Percentiles rank a stretch among this genome's conserved stretches.
These are phyloP conservation scores for Antitype chi DNA, from an alignment of 2,888 invertebrate species.

Conservation along the genomic window DNA sequence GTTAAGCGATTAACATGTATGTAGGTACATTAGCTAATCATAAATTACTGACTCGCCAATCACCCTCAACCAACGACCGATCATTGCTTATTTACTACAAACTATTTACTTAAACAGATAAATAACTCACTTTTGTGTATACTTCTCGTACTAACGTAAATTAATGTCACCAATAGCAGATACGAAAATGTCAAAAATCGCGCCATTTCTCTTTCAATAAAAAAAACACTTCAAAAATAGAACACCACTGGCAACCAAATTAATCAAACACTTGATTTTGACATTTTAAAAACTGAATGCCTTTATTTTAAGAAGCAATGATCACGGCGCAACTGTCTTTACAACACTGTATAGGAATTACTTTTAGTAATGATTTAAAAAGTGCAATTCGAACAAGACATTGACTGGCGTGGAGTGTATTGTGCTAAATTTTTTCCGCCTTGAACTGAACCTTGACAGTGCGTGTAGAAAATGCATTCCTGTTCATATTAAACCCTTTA, in stretches of 20 bases:
- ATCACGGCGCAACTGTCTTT: conserved; percentile 62
- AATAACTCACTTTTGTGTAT: conserved; percentile 58
- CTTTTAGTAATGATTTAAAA: conserved; percentile 82
- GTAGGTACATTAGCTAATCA: not conserved
- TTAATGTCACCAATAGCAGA: conserved; percentile 57
- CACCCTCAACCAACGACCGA: not conserved
- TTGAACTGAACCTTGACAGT: conserved; percentile 73
- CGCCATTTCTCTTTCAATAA: conserved; percentile 50
- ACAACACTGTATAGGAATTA: conserved; percentile 76
- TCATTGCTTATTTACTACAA: conserved; percentile 4
- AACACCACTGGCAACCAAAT: conserved; percentile 40
- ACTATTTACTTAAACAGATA: conserved; percentile 17
- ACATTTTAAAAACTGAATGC: conserved; percentile 57
- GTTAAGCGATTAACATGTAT: not conserved
- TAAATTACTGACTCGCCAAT: conserved; percentile 27
- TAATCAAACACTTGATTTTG: conserved; percentile 32
- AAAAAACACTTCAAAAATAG: conserved; percentile 33
- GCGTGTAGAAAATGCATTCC: conserved; percentile 68
- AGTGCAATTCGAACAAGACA: conserved; percentile 80
- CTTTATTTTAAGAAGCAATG: conserved; percentile 48
- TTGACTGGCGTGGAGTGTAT: conserved; percentile 74
- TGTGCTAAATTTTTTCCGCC: conserved; percentile 67
- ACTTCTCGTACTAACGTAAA: conserved; percentile 59
- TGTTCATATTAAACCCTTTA: conserved; percentile 61
- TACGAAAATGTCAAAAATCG: conserved; percentile 48